phyloP scores from a whole-genome alignment of 2,113 vertebrate genomes.

The Myodes glareolus region DNA sequence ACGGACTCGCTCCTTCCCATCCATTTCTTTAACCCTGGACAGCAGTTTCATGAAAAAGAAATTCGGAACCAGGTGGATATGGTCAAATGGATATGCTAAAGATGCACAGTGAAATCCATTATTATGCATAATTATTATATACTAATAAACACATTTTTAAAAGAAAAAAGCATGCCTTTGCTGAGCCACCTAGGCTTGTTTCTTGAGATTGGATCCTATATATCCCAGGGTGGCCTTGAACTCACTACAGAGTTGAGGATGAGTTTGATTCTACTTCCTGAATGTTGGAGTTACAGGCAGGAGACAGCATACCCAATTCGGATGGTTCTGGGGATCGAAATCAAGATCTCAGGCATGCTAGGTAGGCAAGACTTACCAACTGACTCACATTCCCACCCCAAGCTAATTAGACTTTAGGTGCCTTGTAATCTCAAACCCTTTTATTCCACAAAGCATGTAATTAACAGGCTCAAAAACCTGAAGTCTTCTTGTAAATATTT shows the following conservation, averaged over 20 bases:
- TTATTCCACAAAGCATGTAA: neutral
- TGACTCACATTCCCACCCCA: neutral
- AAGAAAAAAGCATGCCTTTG: neutral
- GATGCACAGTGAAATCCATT: too few relatives aligned
- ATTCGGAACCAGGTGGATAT: neutral
- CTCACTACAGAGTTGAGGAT: neutral
- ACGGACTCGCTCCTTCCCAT: neutral
- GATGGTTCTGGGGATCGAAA: neutral
- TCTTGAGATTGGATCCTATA: neutral
- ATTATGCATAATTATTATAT: neutral
- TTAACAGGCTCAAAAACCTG: neutral
- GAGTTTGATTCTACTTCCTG: neutral
- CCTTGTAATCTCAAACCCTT: neutral
- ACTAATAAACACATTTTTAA: neutral
- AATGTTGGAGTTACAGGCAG: neutral
- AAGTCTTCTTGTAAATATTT: conserved; percentile 1
- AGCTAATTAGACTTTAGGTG: neutral
- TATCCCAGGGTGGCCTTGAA: neutral
- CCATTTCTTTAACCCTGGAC: neutral
- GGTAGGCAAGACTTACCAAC: neutral
- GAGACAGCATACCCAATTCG: neutral
- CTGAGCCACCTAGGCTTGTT: neutral
- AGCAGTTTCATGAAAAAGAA: neutral
- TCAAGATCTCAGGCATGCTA: neutral
- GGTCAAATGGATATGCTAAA: neutral